phyloP scores from a whole-genome alignment of 2,113 vertebrate species.

The Aythya baeri region DNA sequence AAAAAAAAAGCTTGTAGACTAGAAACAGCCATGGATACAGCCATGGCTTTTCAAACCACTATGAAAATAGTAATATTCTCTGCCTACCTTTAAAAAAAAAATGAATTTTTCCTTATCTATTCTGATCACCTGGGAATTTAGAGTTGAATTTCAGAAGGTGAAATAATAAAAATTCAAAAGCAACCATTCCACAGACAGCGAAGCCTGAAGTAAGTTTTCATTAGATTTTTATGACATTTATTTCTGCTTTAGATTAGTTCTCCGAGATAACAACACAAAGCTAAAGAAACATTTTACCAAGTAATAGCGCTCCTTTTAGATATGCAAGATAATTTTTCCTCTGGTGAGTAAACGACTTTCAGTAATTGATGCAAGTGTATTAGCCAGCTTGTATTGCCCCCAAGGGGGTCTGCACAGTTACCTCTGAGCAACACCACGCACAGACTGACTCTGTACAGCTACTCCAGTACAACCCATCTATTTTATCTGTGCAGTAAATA shows the following conservation, averaged over 20 bases:
- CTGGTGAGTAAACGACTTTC: background rate
- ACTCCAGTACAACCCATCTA: background rate
- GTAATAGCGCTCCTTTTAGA: background rate
- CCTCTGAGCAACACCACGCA: background rate
- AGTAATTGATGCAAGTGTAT: background rate
- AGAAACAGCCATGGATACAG: background rate
- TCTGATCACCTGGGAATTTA: background rate
- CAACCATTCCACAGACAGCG: background rate
- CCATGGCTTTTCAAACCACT: background rate
- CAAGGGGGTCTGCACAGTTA: background rate
- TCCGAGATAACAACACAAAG: background rate
- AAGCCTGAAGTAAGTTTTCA: fast-evolving
- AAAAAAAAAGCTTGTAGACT: background rate
- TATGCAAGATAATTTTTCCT: background rate
- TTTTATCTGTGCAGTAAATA: background rate
- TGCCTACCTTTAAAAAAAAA: background rate
- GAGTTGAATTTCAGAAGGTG: background rate
- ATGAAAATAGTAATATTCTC: background rate
- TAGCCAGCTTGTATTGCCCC: background rate
- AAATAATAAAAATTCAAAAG: background rate
- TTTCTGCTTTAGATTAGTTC: background rate
- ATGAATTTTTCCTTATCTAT: background rate
- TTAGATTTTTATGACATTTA: background rate
- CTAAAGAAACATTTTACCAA: background rate
- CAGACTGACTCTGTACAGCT: background rate